phyloP scores from a whole-genome alignment of 1,140 invertebrate genomes.

The Leptonema lineaticorne region DNA sequence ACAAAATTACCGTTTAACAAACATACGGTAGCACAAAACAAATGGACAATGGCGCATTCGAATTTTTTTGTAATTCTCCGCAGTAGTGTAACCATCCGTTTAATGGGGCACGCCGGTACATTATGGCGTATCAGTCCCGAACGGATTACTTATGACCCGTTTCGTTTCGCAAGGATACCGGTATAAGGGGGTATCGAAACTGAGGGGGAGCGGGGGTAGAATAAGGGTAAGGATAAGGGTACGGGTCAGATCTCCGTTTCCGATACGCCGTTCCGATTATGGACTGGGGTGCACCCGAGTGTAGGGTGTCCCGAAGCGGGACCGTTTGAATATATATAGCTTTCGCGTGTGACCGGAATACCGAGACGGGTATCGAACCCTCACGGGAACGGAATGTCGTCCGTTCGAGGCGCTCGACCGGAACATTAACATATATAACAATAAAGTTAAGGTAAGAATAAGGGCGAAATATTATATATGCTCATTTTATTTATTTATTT shows the following conservation, averaged over 20 bases:
- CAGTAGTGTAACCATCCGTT: slow-evolving; percentile 11
- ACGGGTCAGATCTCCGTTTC: slow-evolving; percentile 5
- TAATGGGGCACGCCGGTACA: slow-evolving; percentile 13
- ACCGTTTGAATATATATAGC: slow-evolving; percentile 31
- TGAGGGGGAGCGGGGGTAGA: background rate
- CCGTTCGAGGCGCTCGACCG: background rate
- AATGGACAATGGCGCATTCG: too few relatives aligned
- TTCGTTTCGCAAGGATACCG: background rate
- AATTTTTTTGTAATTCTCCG: too few relatives aligned
- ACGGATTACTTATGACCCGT: slow-evolving; percentile 25
- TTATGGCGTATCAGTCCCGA: slow-evolving; percentile 22
- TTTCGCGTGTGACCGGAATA: slow-evolving; percentile 25
- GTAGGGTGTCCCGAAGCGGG: slow-evolving; percentile 6
- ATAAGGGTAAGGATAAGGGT: background rate
- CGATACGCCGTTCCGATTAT: slow-evolving; percentile 23
- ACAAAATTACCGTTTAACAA: too few relatives aligned
- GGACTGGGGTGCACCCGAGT: background rate
- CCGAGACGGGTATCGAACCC: slow-evolving; percentile 1
- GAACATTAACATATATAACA: too few relatives aligned
- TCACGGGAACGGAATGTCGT: background rate
- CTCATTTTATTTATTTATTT: too few relatives aligned
- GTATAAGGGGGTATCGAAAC: background rate
- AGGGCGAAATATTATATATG: too few relatives aligned
- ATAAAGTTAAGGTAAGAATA: too few relatives aligned
- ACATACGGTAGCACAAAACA: too few relatives aligned